Evolutionary conservation across 2,888 invertebrate genomes (phyloP).

Genomic region (Tetrapedia diversipes): DNA sequence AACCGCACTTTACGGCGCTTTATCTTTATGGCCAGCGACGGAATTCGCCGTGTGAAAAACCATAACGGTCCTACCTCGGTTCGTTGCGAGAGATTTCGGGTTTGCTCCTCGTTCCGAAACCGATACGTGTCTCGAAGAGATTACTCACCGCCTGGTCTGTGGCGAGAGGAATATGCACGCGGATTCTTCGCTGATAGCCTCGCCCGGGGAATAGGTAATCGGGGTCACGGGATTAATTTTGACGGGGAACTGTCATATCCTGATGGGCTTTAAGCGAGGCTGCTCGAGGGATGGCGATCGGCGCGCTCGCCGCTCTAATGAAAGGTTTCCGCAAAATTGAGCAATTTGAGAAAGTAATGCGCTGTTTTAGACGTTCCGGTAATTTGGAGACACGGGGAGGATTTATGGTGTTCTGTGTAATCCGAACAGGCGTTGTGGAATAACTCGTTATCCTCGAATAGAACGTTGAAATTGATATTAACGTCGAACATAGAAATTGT

Average conservation of each 20-base stretch:
- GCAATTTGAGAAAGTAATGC: slow-evolving; percentile 22
- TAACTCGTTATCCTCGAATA: neutral
- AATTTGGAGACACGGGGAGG: slow-evolving; percentile 15
- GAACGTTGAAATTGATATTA: too few species aligned
- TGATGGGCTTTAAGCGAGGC: slow-evolving; percentile 15
- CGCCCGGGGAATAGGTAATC: slow-evolving; percentile 25
- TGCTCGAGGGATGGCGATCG: slow-evolving; percentile 26
- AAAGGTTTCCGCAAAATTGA: slow-evolving; percentile 35
- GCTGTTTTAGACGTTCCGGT: slow-evolving; percentile 3
- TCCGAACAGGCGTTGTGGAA: neutral
- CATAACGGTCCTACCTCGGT: slow-evolving; percentile 47
- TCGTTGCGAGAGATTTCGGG: neutral
- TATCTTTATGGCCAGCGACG: slow-evolving; percentile 46
- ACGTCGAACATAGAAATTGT: neutral
- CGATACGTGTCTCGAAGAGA: slow-evolving; percentile 36
- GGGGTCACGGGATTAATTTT: slow-evolving; percentile 31
- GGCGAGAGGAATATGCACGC: neutral
- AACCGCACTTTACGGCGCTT: slow-evolving; percentile 51
- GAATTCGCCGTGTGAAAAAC: slow-evolving; percentile 39
- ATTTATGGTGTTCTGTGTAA: slow-evolving; percentile 3
- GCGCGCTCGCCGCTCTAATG: slow-evolving; percentile 1
- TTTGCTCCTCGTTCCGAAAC: neutral
- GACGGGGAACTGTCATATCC: slow-evolving; percentile 24
- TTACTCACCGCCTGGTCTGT: slow-evolving; percentile 32
- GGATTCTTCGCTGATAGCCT: slow-evolving; percentile 17